Percentiles rank a stretch among this genome's conserved stretches.
These are phyloP conservation scores for Dioctria rufipes DNA, from an alignment of 2,888 invertebrate species.

Conservation along the genomic window DNA sequence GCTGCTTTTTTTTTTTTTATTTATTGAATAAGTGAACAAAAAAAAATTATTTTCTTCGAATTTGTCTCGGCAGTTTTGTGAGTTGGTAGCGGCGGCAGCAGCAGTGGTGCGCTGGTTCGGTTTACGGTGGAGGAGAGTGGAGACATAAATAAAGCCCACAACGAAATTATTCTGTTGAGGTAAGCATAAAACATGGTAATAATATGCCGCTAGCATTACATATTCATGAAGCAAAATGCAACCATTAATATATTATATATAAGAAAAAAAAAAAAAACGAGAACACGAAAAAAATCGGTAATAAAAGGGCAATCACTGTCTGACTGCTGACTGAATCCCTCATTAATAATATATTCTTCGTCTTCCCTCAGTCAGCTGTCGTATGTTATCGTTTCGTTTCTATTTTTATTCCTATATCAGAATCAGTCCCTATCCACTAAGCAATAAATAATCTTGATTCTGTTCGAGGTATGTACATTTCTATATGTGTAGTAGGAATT, in stretches of 20 bases:
- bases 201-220: conserved; percentile 7
- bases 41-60: background rate
- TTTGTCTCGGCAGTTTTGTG: background rate
- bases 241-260: conserved; percentile 25
- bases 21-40: conserved; percentile 16
- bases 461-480: too few species aligned
- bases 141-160: background rate
- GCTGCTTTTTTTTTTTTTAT: background rate
- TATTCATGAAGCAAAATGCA: conserved; percentile 25
- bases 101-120: background rate
- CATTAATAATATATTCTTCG: conserved; percentile 2
- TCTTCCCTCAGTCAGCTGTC: background rate
- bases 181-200: conserved; percentile 19
- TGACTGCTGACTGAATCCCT: conserved; percentile 16
- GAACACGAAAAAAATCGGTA: background rate
- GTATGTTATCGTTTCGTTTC: conserved; percentile 18
- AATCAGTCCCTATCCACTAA: background rate
- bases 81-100: background rate
- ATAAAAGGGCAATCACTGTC: conserved; percentile 36
- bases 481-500: too few species aligned
- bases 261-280: too few species aligned
- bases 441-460: background rate
- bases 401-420: conserved; percentile 1
- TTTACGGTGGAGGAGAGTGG: too few species aligned
- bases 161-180: conserved; percentile 17